Conservation (phyloP, 2,888 invertebrate genomes). For the Celastrina argiolus region DNA sequence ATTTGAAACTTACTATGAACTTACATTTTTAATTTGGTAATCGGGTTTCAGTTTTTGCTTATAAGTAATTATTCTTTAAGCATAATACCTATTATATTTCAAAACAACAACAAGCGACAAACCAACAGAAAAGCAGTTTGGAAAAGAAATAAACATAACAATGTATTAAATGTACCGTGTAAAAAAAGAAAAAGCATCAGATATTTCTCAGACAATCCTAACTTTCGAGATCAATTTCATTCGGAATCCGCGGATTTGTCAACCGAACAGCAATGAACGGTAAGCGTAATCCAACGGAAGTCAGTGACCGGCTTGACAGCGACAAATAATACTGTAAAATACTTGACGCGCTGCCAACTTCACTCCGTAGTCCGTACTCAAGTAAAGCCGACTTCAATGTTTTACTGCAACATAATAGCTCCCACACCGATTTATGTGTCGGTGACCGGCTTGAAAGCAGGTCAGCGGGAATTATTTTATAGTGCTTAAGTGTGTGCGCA, state of each 20-base stretch:
- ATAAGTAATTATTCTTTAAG: too few relatives aligned
- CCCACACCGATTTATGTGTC: too few relatives aligned
- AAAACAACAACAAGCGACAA: too few relatives aligned
- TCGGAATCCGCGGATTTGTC: background rate
- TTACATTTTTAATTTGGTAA: too few relatives aligned
- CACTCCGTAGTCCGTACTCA: conserved; percentile 15
- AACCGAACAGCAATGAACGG: background rate
- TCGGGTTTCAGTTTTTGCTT: too few relatives aligned
- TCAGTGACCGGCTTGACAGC: conserved; percentile 56
- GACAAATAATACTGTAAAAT: conserved; percentile 59
- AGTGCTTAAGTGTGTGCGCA: too few relatives aligned
- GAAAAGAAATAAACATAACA: background rate
- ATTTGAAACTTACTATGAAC: too few relatives aligned
- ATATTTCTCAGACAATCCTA: background rate
- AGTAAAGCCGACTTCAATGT: conserved; percentile 16
- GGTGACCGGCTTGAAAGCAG: too few relatives aligned
- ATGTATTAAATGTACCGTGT: background rate
- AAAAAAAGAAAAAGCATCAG: background rate
- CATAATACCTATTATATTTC: too few relatives aligned
- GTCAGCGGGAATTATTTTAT: background rate
- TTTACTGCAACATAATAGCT: conserved; percentile 20
- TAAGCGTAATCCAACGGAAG: conserved; percentile 26
- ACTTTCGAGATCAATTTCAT: background rate
- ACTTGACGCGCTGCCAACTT: conserved; percentile 67
- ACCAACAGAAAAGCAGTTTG: background rate